Conservation (phyloP, 2,113 vertebrate species). For the Poeciliopsis occidentalis region DNA sequence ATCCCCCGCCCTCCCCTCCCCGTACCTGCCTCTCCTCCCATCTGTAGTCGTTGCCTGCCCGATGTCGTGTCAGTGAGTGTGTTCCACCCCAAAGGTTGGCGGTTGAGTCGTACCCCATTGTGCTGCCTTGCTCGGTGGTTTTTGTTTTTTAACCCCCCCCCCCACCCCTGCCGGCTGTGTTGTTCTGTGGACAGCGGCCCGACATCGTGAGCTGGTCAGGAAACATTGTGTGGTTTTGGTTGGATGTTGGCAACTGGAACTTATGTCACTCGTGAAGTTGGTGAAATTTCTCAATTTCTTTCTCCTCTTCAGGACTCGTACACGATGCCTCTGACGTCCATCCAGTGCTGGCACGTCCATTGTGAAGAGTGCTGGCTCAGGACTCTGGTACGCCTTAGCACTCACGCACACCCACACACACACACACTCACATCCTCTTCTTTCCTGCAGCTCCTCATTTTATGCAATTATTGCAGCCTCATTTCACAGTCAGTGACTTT, state of each 20-base stretch:
- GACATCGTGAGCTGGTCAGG: constrained; percentile 41
- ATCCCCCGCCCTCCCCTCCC: constrained; percentile 55
- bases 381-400: constrained; percentile 89
- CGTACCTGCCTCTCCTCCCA: constrained; percentile 53
- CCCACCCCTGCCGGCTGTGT: constrained; percentile 69
- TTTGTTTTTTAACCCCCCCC: constrained; percentile 12
- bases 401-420: constrained; percentile 13
- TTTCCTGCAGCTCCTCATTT: constrained; percentile 34
- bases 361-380: constrained; percentile 99
- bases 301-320: constrained; percentile 88
- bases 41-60: constrained; percentile 66
- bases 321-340: constrained; percentile 97
- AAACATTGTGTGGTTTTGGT: constrained; percentile 25
- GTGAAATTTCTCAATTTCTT: neutral
- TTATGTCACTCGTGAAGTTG: neutral
- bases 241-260: constrained; percentile 12
- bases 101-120: constrained; percentile 38
- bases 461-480: constrained; percentile 54
- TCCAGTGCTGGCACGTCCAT: constrained; percentile 99
- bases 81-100: constrained; percentile 47
- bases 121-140: constrained; percentile 70
- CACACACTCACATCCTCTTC: constrained; percentile 2
- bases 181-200: constrained; percentile 61
- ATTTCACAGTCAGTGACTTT: constrained; percentile 61
- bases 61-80: constrained; percentile 45